A percentile compares a stretch with the other conserved stretches of the same genome.
These are phyloP conservation scores for Mythimna lalbum DNA, from an alignment of 2,888 invertebrate species.

Conservation along the genomic window DNA sequence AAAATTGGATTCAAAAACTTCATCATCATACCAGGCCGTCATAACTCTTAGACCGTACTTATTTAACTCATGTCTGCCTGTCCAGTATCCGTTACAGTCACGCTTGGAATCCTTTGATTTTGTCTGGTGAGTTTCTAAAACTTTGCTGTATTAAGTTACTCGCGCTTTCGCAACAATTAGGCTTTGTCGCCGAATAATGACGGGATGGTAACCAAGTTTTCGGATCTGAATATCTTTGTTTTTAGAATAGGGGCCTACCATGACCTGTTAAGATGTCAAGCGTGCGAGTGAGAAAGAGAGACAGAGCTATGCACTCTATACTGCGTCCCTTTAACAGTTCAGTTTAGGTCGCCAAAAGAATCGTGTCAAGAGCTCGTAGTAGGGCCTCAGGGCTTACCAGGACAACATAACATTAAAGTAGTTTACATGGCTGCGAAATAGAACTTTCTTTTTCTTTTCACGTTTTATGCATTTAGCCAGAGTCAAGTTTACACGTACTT, in stretches of 20 bases:
- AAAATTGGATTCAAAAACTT: conserved; percentile 17
- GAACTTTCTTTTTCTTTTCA: too few species aligned
- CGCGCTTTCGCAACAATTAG: conserved; percentile 59
- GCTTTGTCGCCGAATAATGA: conserved; percentile 28
- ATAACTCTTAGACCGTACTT: conserved; percentile 20
- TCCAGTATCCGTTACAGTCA: conserved; percentile 60
- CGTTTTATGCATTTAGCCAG: too few species aligned
- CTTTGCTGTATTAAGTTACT: conserved; percentile 54
- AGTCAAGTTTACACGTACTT: too few species aligned
- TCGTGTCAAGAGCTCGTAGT: too few species aligned
- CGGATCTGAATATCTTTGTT: background rate
- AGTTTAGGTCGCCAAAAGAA: too few species aligned
- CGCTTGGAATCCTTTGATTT: conserved; percentile 61
- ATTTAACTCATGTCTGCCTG: conserved; percentile 28
- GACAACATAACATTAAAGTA: too few species aligned
- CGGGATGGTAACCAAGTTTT: background rate
- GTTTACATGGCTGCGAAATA: too few species aligned
- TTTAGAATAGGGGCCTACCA: too few species aligned
- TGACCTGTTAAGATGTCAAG: too few species aligned
- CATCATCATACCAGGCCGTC: conserved; percentile 9
- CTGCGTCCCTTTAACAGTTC: too few species aligned
- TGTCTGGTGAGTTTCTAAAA: conserved; percentile 60
- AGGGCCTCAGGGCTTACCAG: background rate
- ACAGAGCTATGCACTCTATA: too few species aligned
- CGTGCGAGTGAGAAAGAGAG: too few species aligned